Percentiles rank a stretch among this genome's conserved stretches.
Conservation (phyloP, 2,888 invertebrate genomes). For the Phortica okadai region DNA sequence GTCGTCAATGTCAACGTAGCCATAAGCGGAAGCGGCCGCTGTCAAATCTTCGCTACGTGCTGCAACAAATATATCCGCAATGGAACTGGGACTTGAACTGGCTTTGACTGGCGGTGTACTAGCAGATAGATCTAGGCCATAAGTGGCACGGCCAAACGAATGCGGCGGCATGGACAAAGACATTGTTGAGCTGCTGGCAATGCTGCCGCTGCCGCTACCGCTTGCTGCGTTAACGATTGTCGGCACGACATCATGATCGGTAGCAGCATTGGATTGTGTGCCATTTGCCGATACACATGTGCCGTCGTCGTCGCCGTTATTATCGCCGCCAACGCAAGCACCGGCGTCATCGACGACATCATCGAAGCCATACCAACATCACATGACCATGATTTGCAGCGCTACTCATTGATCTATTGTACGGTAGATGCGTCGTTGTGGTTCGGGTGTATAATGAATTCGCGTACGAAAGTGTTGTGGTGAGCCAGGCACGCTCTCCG, state of each 20-base stretch:
- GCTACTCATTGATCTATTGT: constrained; percentile 77
- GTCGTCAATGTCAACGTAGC: background rate
- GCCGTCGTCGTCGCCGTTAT: background rate
- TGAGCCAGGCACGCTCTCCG: constrained; percentile 84
- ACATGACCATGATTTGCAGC: constrained; percentile 77
- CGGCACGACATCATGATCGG: background rate
- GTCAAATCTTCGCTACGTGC: constrained; percentile 4
- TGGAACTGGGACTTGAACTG: constrained; percentile 16
- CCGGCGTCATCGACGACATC: constrained; percentile 51
- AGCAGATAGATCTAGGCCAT: background rate
- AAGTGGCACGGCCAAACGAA: background rate
- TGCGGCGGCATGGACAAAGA: constrained; percentile 7
- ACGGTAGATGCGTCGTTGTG: constrained; percentile 79
- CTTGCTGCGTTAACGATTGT: background rate
- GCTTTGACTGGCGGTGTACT: constrained; percentile 14
- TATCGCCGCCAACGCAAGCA: background rate
- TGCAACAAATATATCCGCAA: constrained; percentile 22
- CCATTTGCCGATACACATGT: background rate
- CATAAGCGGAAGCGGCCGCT: background rate
- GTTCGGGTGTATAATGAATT: constrained; percentile 80
- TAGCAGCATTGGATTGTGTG: background rate
- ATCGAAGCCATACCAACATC: constrained; percentile 77
- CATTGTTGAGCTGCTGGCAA: background rate
- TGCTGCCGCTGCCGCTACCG: background rate
- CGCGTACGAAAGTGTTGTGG: constrained; percentile 82